Percentiles rank a stretch among this genome's conserved stretches.
Conservation (phyloP, 2,113 vertebrate species). For the Protobothrops mucrosquamatus region DNA sequence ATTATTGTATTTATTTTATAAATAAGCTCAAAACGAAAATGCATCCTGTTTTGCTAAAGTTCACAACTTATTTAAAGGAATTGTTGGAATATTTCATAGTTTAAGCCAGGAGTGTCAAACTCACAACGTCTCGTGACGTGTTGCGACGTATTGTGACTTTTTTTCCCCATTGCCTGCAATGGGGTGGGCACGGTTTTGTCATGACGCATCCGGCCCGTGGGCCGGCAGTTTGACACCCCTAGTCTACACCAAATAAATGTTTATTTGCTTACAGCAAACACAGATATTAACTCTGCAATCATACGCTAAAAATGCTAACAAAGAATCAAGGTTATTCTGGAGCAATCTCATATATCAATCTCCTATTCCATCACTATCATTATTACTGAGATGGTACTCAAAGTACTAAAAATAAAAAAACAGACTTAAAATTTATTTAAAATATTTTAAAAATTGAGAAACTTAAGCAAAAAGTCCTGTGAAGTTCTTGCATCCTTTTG, state of each 20-base stretch:
- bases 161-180: too few relatives aligned
- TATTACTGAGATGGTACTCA: not conserved
- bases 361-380: not conserved
- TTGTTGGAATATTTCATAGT: not conserved
- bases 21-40: not conserved
- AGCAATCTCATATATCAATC: not conserved
- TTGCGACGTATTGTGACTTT: too few relatives aligned
- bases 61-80: not conserved
- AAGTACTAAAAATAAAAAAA: not conserved
- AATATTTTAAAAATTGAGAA: not conserved
- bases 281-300: not conserved
- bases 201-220: too few relatives aligned
- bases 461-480: not conserved
- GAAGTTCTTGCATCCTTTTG: not conserved
- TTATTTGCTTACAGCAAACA: not conserved
- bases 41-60: not conserved
- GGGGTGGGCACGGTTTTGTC: too few relatives aligned
- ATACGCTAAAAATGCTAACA: not conserved
- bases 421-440: not conserved
- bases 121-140: too few relatives aligned
- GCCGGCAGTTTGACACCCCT: too few relatives aligned
- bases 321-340: not conserved
- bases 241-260: not conserved
- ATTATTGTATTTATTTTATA: not conserved
- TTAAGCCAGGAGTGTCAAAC: not conserved